Evolutionary conservation across 2,888 invertebrate genomes (phyloP).

Genomic region (Cepaea hortensis): DNA sequence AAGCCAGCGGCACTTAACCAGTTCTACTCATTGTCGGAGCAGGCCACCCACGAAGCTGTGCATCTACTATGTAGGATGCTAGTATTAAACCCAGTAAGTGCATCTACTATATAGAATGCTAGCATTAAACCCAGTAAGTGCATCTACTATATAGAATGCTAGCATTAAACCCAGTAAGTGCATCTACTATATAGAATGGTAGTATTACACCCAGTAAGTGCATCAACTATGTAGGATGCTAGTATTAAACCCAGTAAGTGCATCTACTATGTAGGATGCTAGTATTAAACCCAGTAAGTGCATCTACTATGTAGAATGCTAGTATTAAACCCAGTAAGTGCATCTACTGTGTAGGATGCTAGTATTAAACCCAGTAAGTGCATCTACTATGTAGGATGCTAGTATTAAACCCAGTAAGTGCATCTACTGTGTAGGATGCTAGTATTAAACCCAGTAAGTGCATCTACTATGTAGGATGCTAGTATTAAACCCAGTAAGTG

Average conservation of each 20-base stretch:
- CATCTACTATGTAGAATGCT: slow-evolving; percentile 98
- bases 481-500: slow-evolving; percentile 81
- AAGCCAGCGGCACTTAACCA: slow-evolving; percentile 72
- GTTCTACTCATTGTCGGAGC: slow-evolving; percentile 92
- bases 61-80: slow-evolving; percentile 98
- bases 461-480: slow-evolving; percentile 89
- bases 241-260: slow-evolving; percentile 94
- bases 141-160: slow-evolving; percentile 98
- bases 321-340: slow-evolving; percentile 94
- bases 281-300: slow-evolving; percentile 97
- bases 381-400: slow-evolving; percentile 89
- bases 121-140: slow-evolving; percentile 97
- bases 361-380: slow-evolving; percentile 94
- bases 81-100: slow-evolving; percentile 94
- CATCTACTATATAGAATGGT: slow-evolving; percentile 90
- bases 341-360: slow-evolving; percentile 90
- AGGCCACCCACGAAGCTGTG: slow-evolving; percentile 98
- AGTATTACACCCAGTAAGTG: slow-evolving; percentile 97
- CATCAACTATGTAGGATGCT: slow-evolving; percentile 98
- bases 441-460: slow-evolving; percentile 78
- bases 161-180: slow-evolving; percentile 94
- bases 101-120: slow-evolving; percentile 90
- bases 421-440: slow-evolving; percentile 90
- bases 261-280: slow-evolving; percentile 90
- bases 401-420: slow-evolving; percentile 81